Conservation (phyloP, 2,113 vertebrate genomes). For the Casuarius casuarius region DNA sequence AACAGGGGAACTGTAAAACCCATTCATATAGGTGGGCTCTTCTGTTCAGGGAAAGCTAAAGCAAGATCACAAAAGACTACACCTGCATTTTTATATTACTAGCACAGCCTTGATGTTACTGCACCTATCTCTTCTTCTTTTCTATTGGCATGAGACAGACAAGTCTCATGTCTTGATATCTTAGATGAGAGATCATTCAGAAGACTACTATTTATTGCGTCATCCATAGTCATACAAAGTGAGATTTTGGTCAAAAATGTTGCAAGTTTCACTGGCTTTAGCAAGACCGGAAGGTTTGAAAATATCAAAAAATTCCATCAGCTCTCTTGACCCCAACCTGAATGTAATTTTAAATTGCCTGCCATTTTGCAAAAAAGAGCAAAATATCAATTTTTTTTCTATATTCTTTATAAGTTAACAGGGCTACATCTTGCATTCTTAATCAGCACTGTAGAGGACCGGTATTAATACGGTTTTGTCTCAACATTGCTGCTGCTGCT, state of each 20-base stretch:
- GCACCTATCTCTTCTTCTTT: background rate
- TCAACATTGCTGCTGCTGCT: too few relatives aligned
- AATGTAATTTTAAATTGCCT: background rate
- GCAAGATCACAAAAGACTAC: background rate
- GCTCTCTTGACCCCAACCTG: background rate
- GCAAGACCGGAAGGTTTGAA: background rate
- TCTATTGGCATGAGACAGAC: background rate
- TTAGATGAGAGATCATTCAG: background rate
- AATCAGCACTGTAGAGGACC: too few relatives aligned
- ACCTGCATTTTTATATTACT: background rate
- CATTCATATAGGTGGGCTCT: background rate
- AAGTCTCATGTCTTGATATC: background rate
- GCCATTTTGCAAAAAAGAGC: background rate
- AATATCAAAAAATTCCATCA: background rate
- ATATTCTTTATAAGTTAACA: background rate
- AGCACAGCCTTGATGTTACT: background rate
- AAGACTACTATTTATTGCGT: background rate
- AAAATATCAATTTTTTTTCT: background rate
- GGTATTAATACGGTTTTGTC: too few relatives aligned
- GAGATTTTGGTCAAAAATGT: background rate
- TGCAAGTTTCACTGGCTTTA: background rate
- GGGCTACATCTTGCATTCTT: background rate
- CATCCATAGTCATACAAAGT: background rate
- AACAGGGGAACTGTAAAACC: background rate
- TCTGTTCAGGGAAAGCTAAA: background rate